Base-by-base conservation (phyloP, 2,797 vertebrate species). In the Hapalemur alaotrensis region DNA sequence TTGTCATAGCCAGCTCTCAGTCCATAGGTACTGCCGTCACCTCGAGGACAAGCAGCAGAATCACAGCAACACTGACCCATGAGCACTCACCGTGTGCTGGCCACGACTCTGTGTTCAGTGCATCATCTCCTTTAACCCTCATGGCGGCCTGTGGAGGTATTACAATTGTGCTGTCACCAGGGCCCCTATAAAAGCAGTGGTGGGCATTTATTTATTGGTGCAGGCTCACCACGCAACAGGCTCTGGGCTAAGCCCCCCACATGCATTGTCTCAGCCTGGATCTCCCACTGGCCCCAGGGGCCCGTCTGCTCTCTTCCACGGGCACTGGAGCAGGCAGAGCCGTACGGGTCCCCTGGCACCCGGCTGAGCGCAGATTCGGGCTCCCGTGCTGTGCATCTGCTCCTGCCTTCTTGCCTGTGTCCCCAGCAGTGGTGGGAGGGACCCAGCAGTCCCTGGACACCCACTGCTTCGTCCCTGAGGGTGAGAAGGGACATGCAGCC, bases 331-430 rank as follows among this genome's bases (percentile, higher is more conserved):
- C 15, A 59, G 14, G 48, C 4, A 38, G 86, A 79, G 46, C 7
- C 18, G 1, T 32, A 30, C 30, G 2, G 17, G 52, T 41, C 17
- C 15, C 38, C 17, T 10, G 5, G 41, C 25, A 41, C 46, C 54
- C 38, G 28, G 18, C 14, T 43, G 50, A 54, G 57, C 7, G 52
- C 50, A 35, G 50, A 50, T 25, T 4, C 72, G 48, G 48, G 14
- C 4, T 57, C 30, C 28, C 0, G 3, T 20, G 50, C 23, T 38
- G 2, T 12, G 17, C 0, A 15, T 3, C 3, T 30, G 43, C 13
- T 57, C 18, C 0, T 1, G 7, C 8, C 17, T 23, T 17, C 7
- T 25, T 52, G 14, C 7, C 9, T 3, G 5, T 12, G 54, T 48
- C 35, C 35, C 6, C 9, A 0, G 17, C 28, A 13, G 50, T 2